A percentile compares a stretch with the other conserved stretches of the same genome.
Conservation (phyloP, 2,797 vertebrate genomes). For the Schizothorax lantsangensis region DNA sequence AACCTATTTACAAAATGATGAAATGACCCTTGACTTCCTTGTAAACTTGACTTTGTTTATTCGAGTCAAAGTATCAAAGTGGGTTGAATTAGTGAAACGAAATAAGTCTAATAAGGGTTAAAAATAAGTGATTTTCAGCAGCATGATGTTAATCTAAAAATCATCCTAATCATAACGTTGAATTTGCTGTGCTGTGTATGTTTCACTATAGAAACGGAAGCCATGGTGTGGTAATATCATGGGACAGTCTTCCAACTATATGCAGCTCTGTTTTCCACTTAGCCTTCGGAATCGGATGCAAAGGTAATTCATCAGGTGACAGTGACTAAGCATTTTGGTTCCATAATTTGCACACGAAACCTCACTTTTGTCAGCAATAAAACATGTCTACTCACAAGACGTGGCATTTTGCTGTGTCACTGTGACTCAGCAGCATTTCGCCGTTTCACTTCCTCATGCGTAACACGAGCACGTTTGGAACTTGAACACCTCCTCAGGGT, state of each 20-base stretch:
- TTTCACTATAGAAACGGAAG: not conserved
- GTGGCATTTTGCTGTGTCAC: constrained; percentile 34
- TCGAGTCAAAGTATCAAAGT: not conserved
- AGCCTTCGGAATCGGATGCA: not conserved
- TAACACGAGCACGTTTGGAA: not conserved
- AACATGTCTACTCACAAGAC: not conserved
- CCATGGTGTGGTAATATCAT: not conserved
- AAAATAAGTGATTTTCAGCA: not conserved
- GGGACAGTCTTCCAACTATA: not conserved
- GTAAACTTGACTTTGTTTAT: not conserved
- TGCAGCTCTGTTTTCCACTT: not conserved
- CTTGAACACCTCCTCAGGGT: not conserved
- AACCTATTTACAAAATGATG: not conserved
- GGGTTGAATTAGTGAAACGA: not conserved
- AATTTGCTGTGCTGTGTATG: not conserved
- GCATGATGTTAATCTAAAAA: not conserved
- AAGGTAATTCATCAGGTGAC: constrained; percentile 8
- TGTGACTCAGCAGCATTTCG: constrained; percentile 42
- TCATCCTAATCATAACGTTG: not conserved
- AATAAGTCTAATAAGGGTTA: not conserved
- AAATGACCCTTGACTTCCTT: not conserved
- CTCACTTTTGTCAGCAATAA: not conserved
- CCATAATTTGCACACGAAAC: not conserved
- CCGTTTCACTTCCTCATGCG: not conserved
- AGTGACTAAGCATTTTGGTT: constrained; percentile 5